phyloP scores from a whole-genome alignment of 2,113 vertebrate genomes.

The Thalassarche chlororhynchos region DNA sequence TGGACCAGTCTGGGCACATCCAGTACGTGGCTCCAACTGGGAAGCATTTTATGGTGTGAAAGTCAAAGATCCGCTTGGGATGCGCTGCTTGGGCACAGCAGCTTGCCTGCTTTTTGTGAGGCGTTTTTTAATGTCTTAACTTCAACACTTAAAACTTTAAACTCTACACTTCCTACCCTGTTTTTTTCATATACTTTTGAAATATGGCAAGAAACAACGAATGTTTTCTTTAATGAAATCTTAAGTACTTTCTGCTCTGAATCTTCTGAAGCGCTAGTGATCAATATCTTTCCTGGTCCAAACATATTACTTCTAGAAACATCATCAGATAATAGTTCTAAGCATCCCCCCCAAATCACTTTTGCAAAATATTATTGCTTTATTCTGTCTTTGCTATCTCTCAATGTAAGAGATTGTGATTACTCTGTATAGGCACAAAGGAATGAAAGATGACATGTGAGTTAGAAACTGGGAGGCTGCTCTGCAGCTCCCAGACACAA shows the following conservation, averaged over 20 bases:
- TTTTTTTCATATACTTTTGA: not conserved
- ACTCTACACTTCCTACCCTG: not conserved
- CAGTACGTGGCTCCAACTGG: not conserved
- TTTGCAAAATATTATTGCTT: conserved; percentile 1
- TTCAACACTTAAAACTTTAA: not conserved
- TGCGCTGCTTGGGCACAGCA: not conserved
- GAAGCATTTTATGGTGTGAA: not conserved
- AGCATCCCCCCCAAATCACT: not conserved
- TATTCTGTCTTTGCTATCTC: not conserved
- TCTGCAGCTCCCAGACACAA: conserved; percentile 36
- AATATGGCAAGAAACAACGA: not conserved
- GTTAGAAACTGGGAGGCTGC: not conserved
- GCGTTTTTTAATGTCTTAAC: not conserved
- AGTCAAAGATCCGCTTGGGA: not conserved
- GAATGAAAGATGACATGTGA: not conserved
- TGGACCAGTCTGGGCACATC: not conserved
- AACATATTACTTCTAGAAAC: conserved; percentile 1
- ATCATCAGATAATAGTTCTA: conserved; percentile 11
- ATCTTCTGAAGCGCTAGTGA: not conserved
- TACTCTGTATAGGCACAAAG: not conserved
- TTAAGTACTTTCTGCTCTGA: not conserved
- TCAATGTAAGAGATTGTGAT: not conserved
- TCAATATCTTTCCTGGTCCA: not conserved
- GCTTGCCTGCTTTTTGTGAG: not conserved
- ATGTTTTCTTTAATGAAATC: conserved; percentile 13